A percentile compares a stretch with the other conserved stretches of the same genome.
These are phyloP conservation scores for Nowickia ferox DNA, from an alignment of 2,888 invertebrate genomes.

Conservation along the genomic window DNA sequence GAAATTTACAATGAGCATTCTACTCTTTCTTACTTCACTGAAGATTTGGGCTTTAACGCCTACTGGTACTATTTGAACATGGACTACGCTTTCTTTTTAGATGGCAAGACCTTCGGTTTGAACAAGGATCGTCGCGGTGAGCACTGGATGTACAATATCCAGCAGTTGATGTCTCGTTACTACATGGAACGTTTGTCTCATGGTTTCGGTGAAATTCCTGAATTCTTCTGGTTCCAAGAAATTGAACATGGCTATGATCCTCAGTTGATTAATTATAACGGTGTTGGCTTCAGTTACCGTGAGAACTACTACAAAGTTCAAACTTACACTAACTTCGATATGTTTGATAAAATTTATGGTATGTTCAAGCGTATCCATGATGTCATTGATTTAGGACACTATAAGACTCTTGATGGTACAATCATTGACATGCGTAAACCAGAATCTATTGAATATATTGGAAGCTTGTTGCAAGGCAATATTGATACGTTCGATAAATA, in stretches of 20 bases:
- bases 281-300: conserved; percentile 86
- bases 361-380: conserved; percentile 83
- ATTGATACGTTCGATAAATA: conserved; percentile 78
- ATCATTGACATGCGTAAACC: conserved; percentile 76
- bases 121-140: no score
- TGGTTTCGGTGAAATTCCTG: conserved; percentile 86
- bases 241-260: conserved; percentile 86
- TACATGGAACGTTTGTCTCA: conserved; percentile 89
- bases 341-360: conserved; percentile 63
- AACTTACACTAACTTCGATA: conserved; percentile 80
- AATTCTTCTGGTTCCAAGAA: conserved; percentile 84
- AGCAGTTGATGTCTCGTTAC: conserved; percentile 88
- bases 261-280: conserved; percentile 86
- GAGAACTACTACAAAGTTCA: conserved; percentile 84
- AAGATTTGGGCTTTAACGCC: conserved; percentile 84
- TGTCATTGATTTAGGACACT: conserved; percentile 83
- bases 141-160: conserved; percentile 85
- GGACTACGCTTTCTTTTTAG: conserved; percentile 86
- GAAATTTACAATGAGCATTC: conserved; percentile 84
- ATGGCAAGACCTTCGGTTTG: conserved; percentile 83
- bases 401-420: conserved; percentile 75
- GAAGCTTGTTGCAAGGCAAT: conserved; percentile 84
- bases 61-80: conserved; percentile 83
- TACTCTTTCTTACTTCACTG: conserved; percentile 87
- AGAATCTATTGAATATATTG: conserved; percentile 84